A percentile compares a stretch with the other conserved stretches of the same genome.
These are phyloP conservation scores for Sarcophaga carnaria DNA, from an alignment of 2,888 invertebrate species.

Conservation along the genomic window DNA sequence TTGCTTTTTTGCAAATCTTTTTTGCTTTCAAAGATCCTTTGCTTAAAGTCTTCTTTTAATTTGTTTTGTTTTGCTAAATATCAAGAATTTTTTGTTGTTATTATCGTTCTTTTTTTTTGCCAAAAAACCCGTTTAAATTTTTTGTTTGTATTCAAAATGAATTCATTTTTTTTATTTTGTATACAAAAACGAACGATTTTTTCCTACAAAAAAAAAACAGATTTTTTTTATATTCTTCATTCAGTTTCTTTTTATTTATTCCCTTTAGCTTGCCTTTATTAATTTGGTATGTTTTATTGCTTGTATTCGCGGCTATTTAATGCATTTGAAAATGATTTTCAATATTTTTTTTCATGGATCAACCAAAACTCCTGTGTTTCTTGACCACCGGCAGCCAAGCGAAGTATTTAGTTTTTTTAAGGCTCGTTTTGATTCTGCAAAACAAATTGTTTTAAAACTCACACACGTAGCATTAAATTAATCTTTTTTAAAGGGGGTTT, in stretches of 20 bases:
- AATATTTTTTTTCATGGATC: constrained; percentile 27
- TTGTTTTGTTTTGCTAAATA: constrained; percentile 1
- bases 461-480: not conserved
- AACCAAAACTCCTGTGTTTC: constrained; percentile 9
- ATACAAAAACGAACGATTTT: not conserved
- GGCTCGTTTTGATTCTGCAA: constrained; percentile 14
- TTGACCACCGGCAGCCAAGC: constrained; percentile 42
- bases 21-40: constrained; percentile 31
- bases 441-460: constrained; percentile 56
- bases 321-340: constrained; percentile 43
- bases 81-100: not conserved
- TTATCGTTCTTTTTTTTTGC: not conserved
- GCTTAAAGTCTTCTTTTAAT: not conserved
- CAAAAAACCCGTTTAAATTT: constrained; percentile 43
- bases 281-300: constrained; percentile 52
- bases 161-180: not conserved
- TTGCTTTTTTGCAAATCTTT: constrained; percentile 23
- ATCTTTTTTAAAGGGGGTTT: no score
- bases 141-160: not conserved
- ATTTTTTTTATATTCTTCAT: constrained; percentile 34
- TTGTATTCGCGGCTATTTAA: constrained; percentile 68
- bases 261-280: constrained; percentile 48
- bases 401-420: not conserved
- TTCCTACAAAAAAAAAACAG: constrained; percentile 20
- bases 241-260: constrained; percentile 1